A percentile compares a stretch with the other conserved stretches of the same genome.
These are phyloP conservation scores for Buathra laborator DNA, from an alignment of 2,888 invertebrate species.

Conservation along the genomic window DNA sequence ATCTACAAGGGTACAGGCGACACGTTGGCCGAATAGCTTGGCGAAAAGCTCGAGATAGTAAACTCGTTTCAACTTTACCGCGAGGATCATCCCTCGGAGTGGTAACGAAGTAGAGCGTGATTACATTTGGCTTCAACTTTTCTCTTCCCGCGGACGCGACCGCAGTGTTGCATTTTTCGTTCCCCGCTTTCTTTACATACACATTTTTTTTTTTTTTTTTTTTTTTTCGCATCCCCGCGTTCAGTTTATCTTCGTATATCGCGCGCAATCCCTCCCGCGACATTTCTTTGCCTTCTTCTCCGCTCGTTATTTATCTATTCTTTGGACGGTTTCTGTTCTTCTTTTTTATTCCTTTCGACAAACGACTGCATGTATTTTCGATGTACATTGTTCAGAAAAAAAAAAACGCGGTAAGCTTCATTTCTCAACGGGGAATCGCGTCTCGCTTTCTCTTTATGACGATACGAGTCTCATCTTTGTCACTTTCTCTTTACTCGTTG, in stretches of 20 bases:
- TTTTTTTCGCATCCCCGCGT: neutral
- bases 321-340: neutral
- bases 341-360: conserved; percentile 25
- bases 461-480: neutral
- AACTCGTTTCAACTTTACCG: conserved; percentile 11
- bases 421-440: conserved; percentile 34
- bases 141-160: neutral
- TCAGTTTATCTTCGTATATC: neutral
- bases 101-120: conserved; percentile 1
- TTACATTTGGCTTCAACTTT: conserved; percentile 28
- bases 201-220: neutral
- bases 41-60: neutral
- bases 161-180: no score
- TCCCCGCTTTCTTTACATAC: no score
- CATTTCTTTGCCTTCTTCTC: conserved; percentile 1
- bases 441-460: neutral
- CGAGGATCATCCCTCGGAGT: neutral
- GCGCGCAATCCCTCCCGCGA: neutral
- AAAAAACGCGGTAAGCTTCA: conserved; percentile 36
- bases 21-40: neutral
- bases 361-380: conserved; percentile 9
- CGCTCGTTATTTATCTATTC: conserved; percentile 26
- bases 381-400: neutral
- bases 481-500: conserved; percentile 10
- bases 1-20: neutral